A percentile compares a stretch with the other conserved stretches of the same genome.
Evolutionary conservation across 2,113 vertebrate species (phyloP).

Genomic region (Laticauda laticaudata): DNA sequence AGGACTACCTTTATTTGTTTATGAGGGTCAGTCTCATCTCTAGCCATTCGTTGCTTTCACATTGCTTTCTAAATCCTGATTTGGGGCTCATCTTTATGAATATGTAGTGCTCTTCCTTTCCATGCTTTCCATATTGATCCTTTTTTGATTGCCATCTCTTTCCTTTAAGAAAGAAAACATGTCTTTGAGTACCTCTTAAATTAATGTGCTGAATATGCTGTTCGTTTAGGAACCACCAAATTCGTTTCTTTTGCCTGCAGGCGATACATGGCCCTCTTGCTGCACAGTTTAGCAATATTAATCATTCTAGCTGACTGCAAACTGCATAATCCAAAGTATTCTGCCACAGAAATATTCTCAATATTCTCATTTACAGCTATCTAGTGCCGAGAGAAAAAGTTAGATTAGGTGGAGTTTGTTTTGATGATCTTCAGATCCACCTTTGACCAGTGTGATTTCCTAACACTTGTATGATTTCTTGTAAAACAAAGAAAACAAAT

Average conservation of each 20-base stretch:
- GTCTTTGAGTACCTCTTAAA: background rate
- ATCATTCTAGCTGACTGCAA: background rate
- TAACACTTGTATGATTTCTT: background rate
- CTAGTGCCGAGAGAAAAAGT: background rate
- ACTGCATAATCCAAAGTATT: background rate
- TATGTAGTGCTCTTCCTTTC: background rate
- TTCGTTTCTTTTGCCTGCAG: background rate
- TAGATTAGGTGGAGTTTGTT: background rate
- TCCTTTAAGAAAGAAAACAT: background rate
- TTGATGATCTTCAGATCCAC: background rate
- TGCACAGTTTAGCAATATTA: background rate
- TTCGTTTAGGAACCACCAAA: background rate
- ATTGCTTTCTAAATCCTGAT: background rate
- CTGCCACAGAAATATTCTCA: background rate
- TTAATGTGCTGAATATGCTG: background rate
- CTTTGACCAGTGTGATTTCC: background rate
- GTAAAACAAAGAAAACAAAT: background rate
- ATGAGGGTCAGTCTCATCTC: background rate
- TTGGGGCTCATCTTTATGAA: background rate
- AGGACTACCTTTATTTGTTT: background rate
- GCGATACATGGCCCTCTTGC: background rate
- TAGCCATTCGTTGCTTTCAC: background rate
- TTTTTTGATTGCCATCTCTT: background rate
- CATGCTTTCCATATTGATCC: background rate
- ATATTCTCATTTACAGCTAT: background rate